Evolutionary conservation across 2,888 invertebrate genomes (phyloP).

Genomic region (Sphinx pinastri): DNA sequence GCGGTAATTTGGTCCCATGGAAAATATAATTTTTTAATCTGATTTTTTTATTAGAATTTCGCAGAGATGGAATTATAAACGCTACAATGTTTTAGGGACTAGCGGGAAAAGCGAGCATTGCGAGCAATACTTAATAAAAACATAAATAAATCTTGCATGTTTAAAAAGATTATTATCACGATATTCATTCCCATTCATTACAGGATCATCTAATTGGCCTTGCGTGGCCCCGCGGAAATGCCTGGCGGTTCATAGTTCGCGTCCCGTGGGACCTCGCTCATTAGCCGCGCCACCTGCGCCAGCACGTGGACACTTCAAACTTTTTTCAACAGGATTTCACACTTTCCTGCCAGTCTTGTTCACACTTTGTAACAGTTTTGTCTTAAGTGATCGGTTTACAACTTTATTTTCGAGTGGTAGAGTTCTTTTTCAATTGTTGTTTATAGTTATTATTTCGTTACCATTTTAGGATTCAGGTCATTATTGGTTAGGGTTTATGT

Average conservation of each 20-base stretch:
- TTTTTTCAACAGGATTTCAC: conserved; percentile 70
- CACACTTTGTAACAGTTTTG: conserved; percentile 41
- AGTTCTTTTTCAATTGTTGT: neutral
- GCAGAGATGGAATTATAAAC: too few species aligned
- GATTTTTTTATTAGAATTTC: too few species aligned
- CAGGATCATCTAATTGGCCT: conserved; percentile 56
- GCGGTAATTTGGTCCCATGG: too few species aligned
- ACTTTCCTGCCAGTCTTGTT: conserved; percentile 58
- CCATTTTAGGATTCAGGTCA: neutral
- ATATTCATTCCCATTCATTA: conserved; percentile 38
- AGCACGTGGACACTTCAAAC: conserved; percentile 64
- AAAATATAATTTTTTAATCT: too few species aligned
- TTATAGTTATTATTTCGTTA: neutral
- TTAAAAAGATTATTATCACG: neutral
- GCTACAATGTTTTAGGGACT: too few species aligned
- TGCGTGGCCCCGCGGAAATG: conserved; percentile 58
- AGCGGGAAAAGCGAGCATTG: too few species aligned
- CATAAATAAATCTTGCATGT: too few species aligned
- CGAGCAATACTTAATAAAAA: too few species aligned
- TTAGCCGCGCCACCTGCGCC: conserved; percentile 54
- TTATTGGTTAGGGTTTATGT: neutral
- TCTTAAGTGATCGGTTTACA: neutral
- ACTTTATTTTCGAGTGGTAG: neutral
- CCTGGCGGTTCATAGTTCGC: conserved; percentile 60
- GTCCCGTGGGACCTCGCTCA: conserved; percentile 69